phyloP scores from a whole-genome alignment of 1,140 invertebrate genomes.

The Hycleus phaleratus region DNA sequence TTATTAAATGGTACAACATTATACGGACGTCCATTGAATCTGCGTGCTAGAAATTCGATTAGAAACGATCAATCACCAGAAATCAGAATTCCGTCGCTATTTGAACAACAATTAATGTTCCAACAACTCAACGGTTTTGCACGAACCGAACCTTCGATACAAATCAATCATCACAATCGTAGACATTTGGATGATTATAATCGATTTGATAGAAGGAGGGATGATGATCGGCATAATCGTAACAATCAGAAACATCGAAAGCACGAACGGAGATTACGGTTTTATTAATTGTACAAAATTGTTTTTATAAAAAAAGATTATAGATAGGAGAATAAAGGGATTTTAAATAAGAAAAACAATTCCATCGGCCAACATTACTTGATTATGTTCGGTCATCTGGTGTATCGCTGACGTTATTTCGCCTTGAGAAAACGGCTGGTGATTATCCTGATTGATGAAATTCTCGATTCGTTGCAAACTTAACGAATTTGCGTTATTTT shows the following conservation, averaged over 20 bases:
- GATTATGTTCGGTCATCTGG: conserved; percentile 81
- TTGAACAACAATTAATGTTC: background rate
- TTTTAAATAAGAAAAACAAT: conserved; percentile 79
- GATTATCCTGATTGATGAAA: conserved; percentile 53
- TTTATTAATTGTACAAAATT: background rate
- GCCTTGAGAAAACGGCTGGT: conserved; percentile 53
- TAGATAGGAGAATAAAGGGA: background rate
- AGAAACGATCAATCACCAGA: background rate
- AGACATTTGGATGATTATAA: no score
- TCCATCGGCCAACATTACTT: conserved; percentile 84
- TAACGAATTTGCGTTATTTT: conserved; percentile 60
- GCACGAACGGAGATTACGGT: no score
- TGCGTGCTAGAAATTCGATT: background rate
- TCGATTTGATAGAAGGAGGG: no score
- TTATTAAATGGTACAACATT: conserved; percentile 14
- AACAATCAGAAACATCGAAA: no score
- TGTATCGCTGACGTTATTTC: conserved; percentile 75
- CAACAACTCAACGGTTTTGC: background rate
- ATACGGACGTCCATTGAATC: background rate
- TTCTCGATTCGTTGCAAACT: conserved; percentile 50
- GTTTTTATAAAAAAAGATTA: background rate
- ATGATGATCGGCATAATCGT: no score
- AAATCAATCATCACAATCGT: no score
- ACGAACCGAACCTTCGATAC: no score
- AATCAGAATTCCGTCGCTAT: background rate